These are phyloP conservation scores for Hoplias malabaricus DNA, from an alignment of 2,113 vertebrate genomes.

Conservation along the genomic window DNA sequence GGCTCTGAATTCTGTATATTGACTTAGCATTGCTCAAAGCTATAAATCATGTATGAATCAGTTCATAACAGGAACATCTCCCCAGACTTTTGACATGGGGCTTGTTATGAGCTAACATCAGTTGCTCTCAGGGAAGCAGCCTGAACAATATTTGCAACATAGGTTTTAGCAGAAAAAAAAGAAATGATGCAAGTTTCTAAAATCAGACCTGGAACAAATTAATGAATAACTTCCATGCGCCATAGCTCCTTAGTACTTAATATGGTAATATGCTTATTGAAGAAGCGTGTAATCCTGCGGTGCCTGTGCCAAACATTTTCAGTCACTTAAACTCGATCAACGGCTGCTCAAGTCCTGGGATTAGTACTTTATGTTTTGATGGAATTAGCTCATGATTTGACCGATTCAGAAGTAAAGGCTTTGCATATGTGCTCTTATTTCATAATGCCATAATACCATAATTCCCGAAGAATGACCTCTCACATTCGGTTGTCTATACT, in stretches of 20 bases:
- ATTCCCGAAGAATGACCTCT: neutral
- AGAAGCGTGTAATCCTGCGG: neutral
- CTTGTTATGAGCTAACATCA: neutral
- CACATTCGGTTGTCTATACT: neutral
- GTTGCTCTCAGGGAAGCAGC: neutral
- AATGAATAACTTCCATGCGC: neutral
- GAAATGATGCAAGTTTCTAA: neutral
- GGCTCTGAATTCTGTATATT: neutral
- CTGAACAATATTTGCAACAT: neutral
- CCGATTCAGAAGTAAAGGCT: neutral
- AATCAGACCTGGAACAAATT: constrained; percentile 1
- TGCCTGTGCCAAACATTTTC: constrained; percentile 3
- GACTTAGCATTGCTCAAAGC: neutral
- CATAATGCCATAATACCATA: neutral
- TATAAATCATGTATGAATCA: neutral
- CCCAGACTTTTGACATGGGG: neutral
- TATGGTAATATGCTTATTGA: constrained; percentile 7
- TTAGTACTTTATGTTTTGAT: constrained; percentile 1
- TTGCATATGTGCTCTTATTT: neutral
- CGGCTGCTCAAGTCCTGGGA: neutral
- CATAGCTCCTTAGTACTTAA: constrained; percentile 13
- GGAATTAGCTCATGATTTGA: neutral
- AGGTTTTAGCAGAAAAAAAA: neutral
- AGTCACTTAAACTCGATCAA: neutral
- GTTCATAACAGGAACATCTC: neutral